These are phyloP conservation scores for Chironomus tepperi DNA, from an alignment of 1,140 invertebrate genomes.

Conservation along the genomic window DNA sequence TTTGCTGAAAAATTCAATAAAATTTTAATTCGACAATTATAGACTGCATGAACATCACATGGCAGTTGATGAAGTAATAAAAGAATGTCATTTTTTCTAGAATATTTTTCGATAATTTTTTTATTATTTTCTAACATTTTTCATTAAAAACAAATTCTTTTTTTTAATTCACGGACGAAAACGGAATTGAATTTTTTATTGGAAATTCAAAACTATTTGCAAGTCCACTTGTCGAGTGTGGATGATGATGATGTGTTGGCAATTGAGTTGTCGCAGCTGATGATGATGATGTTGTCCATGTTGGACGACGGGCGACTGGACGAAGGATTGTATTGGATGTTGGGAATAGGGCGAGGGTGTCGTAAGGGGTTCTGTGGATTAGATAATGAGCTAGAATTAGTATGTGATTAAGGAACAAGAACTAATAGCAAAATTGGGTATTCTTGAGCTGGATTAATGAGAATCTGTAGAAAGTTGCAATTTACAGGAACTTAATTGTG, in stretches of 20 bases:
- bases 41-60: too few species aligned
- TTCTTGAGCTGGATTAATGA: too few species aligned
- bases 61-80: background rate
- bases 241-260: background rate
- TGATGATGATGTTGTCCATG: background rate
- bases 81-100: background rate
- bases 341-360: background rate
- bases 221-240: background rate
- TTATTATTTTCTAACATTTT: background rate
- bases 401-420: too few species aligned
- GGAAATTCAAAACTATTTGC: background rate
- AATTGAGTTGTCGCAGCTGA: conserved; percentile 4
- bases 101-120: background rate
- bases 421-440: too few species aligned
- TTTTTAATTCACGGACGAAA: background rate
- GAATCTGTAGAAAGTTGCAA: too few species aligned
- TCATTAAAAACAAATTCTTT: background rate
- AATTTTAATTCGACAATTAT: background rate
- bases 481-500: too few species aligned
- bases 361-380: background rate
- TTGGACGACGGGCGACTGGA: background rate
- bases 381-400: too few species aligned
- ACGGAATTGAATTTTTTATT: background rate
- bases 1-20: background rate
- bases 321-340: background rate